Conservation (phyloP, 2,888 invertebrate species). For the Tethea ocularis region DNA sequence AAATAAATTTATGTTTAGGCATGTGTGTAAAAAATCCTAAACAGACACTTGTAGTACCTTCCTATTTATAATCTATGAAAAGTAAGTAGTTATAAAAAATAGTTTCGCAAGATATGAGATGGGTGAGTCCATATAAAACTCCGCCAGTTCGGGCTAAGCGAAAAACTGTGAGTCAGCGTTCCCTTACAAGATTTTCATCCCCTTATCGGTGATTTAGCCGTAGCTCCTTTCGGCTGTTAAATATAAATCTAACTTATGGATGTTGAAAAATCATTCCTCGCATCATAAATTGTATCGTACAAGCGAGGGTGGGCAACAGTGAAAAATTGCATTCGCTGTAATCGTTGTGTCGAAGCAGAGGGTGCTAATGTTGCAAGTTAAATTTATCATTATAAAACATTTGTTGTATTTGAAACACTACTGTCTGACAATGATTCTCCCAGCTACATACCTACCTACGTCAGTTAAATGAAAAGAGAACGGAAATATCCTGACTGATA, state of each 20-base stretch:
- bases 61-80: not conserved
- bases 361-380: constrained; percentile 77
- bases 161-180: constrained; percentile 50
- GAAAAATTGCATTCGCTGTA: constrained; percentile 77
- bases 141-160: constrained; percentile 17
- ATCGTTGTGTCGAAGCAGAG: constrained; percentile 71
- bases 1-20: no score
- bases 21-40: not conserved
- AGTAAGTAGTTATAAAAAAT: not conserved
- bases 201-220: constrained; percentile 56
- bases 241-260: constrained; percentile 76
- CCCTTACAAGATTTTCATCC: constrained; percentile 39
- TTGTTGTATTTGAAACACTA: constrained; percentile 63
- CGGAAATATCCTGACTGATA: constrained; percentile 19
- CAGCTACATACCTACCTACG: constrained; percentile 15
- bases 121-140: constrained; percentile 13
- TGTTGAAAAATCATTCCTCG: constrained; percentile 79
- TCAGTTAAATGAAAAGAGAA: constrained; percentile 43
- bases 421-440: constrained; percentile 51
- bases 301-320: constrained; percentile 70
- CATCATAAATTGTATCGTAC: constrained; percentile 73
- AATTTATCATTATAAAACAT: constrained; percentile 75
- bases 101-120: not conserved
- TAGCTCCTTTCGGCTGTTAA: constrained; percentile 66
- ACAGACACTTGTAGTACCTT: not conserved